A percentile compares a stretch with the other conserved stretches of the same genome.
phyloP scores from a whole-genome alignment of 2,888 invertebrate genomes.

The Augochlorella aurata region DNA sequence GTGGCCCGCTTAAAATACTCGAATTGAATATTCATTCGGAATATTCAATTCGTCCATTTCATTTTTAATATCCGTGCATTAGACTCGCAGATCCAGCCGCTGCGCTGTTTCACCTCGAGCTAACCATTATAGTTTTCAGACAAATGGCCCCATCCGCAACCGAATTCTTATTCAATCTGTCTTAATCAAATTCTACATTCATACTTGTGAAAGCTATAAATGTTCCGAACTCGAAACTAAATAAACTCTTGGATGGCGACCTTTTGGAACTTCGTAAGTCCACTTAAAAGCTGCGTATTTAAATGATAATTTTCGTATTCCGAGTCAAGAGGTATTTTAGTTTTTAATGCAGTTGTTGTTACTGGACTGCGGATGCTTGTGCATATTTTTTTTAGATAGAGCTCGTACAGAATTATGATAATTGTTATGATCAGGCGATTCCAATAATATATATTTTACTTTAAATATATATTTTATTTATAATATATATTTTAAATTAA shows the following conservation, averaged over 20 bases:
- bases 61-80: slow-evolving; percentile 9
- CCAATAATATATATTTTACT: no score
- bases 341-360: no score
- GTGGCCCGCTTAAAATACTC: not conserved
- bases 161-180: not conserved
- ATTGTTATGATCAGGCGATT: no score
- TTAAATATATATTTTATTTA: no score
- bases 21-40: not conserved
- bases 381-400: no score
- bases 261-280: no score
- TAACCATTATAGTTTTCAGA: not conserved
- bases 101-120: not conserved
- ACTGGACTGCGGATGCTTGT: no score
- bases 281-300: no score
- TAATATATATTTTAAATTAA: no score
- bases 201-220: not conserved
- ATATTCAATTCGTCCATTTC: not conserved
- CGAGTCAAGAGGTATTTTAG: no score
- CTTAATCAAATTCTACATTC: not conserved
- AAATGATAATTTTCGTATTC: no score
- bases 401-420: no score
- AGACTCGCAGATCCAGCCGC: not conserved
- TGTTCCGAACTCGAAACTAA: not conserved
- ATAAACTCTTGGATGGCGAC: not conserved
- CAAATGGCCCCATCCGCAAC: not conserved